phyloP scores from a whole-genome alignment of 2,113 vertebrate species.

The Pterocles orientalis region DNA sequence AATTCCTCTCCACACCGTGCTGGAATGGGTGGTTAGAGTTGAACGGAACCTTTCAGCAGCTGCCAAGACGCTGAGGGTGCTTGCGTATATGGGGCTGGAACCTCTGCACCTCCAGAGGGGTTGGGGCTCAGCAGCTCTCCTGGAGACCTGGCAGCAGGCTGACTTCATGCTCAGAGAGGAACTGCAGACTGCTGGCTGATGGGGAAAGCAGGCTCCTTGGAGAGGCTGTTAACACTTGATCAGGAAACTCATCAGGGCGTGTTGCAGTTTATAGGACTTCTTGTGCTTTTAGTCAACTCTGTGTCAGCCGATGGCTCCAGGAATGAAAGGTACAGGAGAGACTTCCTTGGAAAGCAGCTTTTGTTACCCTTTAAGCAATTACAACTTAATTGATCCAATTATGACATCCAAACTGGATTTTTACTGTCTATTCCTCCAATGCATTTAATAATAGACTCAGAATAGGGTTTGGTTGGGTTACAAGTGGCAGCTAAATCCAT shows the following conservation, averaged over 20 bases:
- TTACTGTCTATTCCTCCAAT: not conserved
- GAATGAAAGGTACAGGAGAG: not conserved
- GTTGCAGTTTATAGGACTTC: not conserved
- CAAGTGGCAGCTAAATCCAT: not conserved
- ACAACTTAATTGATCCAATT: not conserved
- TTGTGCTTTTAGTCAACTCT: not conserved
- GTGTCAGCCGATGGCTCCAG: not conserved
- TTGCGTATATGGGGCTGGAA: not conserved
- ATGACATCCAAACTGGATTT: not conserved
- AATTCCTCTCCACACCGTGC: not conserved
- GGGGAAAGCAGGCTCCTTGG: not conserved
- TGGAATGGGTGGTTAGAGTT: not conserved
- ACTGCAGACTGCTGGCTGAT: not conserved
- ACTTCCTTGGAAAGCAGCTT: not conserved
- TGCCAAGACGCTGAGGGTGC: not conserved
- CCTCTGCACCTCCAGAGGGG: not conserved
- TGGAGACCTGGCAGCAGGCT: not conserved
- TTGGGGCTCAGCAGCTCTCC: fast-evolving
- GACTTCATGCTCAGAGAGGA: not conserved
- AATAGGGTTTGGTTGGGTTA: not conserved
- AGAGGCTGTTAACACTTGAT: not conserved
- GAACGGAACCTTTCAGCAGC: not conserved
- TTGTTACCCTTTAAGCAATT: not conserved
- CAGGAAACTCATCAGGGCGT: not conserved
- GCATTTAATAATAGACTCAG: not conserved